Base-by-base conservation (phyloP, 2,888 invertebrate species). In the Cacoxenus indagator region DNA sequence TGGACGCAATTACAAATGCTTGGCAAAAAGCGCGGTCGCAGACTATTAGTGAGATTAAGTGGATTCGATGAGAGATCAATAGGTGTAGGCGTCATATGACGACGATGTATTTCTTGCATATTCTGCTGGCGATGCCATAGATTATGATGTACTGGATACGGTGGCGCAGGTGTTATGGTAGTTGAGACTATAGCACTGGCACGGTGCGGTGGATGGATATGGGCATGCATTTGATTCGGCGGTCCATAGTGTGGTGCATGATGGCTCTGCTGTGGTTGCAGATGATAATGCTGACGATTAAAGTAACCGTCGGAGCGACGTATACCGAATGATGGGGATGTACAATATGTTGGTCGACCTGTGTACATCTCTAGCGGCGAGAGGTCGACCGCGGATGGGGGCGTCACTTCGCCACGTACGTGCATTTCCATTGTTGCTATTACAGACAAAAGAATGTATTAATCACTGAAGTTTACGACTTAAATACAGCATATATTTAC, bases 121-220 rank as follows among this genome's bases (percentile, higher is more conserved):
- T 92, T 91, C 78, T 94, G 94, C 77, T 94, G 94, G 0, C 92
- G 90, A 72, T 92, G 91, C 93, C 94, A 94, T 51, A 94, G 87
- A 70, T 93, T 90, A 81, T 94, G 93, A 85, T 94, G 94, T 5
- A 93, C 90, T 5, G 93, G 91, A 88, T 94, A 93, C 55, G 94
- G 92, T 59, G 93, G 91, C 17, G 91, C 90, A 1, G 84, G 82
- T 0, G 76, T 84, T 67, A 75, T 70, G 14, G 76, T 75, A 1
- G 78, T 77, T 0, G 81, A 76, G 27, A 76, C 82, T 69, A 77
- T 78, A 22, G 78, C 77, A 55, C 76, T 79, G 5, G 78, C 78
- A 51, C 76, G 74, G 71, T 75, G 76, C 17, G 72, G 78, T 14
- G 73, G 81, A 75, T 81, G 81, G 3, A 83, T 82, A 54, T 83